Evolutionary conservation across 2,113 vertebrate species (phyloP), one percentile per base, ranked within the genome.

Genomic region (Lepisosteus oculatus): DNA sequence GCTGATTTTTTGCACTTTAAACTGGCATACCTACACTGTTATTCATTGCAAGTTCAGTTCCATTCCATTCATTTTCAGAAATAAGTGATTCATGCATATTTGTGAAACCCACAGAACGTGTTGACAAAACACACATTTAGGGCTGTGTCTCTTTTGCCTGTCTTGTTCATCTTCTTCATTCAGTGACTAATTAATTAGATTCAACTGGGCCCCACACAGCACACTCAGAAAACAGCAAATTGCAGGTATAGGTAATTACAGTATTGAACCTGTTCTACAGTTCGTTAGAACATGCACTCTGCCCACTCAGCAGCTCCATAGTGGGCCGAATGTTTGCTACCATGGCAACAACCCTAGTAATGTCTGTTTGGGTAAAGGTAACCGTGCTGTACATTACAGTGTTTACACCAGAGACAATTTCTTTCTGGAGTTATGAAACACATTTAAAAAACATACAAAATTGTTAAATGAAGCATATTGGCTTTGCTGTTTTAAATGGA

Each of bases 261-360:
- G 51, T 67, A 45, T 45, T 59, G 55, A 72, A 57, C 12, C 43
- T 13, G 55, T 14, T 72, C 71, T 61, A 43, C 64, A 59, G 64
- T 72, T 72, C 43, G 56, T 9, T 55, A 9, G 43, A 43, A 72
- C 13, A 17, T 47, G 55, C 13, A 12, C 68, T 68, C 69, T 69
- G 68, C 72, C 67, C 61, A 82, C 70, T 72, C 76, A 66, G 72
- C 73, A 61, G 65, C 71, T 75, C 69, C 65, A 65, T 61, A 77
- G 61, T 75, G 9, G 69, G 74, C 69, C 77, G 78, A 77, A 70
- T 76, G 76, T 68, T 72, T 77, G 83, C 83, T 88, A 81, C 80
- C 87, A 90, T 87, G 82, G 82, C 80, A 90, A 87, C 86, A 67
- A 54, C 43, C 81, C 79, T 71, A 76, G 65, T 78, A 76, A 84